A percentile compares a stretch with the other conserved stretches of the same genome.
These are phyloP conservation scores for Ernsta delagoae DNA, from an alignment of 2,888 invertebrate species.

Conservation along the genomic window DNA sequence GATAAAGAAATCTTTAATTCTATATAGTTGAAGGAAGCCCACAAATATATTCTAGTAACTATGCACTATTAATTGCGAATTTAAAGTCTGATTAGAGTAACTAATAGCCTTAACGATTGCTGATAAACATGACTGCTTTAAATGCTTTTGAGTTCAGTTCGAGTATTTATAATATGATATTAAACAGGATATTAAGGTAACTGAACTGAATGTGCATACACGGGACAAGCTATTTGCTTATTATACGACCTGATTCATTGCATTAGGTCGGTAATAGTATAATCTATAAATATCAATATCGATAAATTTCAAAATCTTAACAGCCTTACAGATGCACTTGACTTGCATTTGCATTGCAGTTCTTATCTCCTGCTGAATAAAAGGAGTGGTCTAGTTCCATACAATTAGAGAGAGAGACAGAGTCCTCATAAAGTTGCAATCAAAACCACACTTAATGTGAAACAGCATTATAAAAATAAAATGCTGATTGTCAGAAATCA, in stretches of 20 bases:
- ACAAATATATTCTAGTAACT: background rate
- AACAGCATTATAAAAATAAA: background rate
- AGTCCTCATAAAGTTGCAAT: background rate
- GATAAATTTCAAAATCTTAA: no score
- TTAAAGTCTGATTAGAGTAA: constrained; percentile 24
- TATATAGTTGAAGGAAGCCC: no score
- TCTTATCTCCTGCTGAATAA: no score
- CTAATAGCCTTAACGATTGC: constrained; percentile 20
- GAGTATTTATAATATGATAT: constrained; percentile 19
- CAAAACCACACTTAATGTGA: background rate
- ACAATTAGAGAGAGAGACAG: no score
- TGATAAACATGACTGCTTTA: constrained; percentile 25
- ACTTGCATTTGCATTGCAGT: no score
- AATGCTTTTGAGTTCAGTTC: constrained; percentile 17
- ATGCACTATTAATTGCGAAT: constrained; percentile 6
- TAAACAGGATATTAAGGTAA: constrained; percentile 16
- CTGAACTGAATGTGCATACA: background rate
- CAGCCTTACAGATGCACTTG: no score
- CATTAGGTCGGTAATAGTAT: background rate
- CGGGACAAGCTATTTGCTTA: background rate
- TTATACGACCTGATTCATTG: background rate
- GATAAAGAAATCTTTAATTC: no score
- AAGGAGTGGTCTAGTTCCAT: no score
- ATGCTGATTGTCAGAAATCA: background rate
- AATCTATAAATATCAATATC: no score